Percentiles rank a stretch among this genome's conserved stretches.
Conservation (phyloP, 64 coral and sea anemone genomes). For the Platygyra sinensis region DNA sequence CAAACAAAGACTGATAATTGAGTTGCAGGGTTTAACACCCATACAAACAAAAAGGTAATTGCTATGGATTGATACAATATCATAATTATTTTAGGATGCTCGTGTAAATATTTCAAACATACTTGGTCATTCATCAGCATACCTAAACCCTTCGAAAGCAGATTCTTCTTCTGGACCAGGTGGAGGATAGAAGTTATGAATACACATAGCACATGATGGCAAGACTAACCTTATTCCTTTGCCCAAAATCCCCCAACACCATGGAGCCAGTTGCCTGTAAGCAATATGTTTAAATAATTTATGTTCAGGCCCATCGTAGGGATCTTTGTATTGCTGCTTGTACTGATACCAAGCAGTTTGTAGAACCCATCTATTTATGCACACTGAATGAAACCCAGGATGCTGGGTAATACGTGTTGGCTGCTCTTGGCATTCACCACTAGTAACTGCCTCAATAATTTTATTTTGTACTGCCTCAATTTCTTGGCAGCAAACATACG, state of each 20-base stretch:
- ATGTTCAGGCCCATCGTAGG: conserved; percentile 45
- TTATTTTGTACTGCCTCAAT: too few relatives aligned
- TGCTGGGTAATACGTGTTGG: conserved; percentile 49
- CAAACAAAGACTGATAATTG: too few relatives aligned
- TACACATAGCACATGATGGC: neutral
- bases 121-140: too few relatives aligned
- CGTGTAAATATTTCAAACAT: too few relatives aligned
- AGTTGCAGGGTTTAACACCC: too few relatives aligned
- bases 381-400: conserved; percentile 36
- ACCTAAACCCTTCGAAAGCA: too few relatives aligned
- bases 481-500: too few relatives aligned
- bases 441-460: neutral
- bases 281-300: conserved; percentile 41
- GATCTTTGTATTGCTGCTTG: conserved; percentile 41
- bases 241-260: conserved; percentile 33
- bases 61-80: too few relatives aligned
- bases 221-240: conserved; percentile 46
- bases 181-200: too few relatives aligned
- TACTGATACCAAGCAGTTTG: conserved; percentile 45
- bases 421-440: neutral
- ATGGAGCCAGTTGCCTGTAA: conserved; percentile 23
- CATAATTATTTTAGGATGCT: too few relatives aligned
- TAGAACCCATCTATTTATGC: conserved; percentile 44
- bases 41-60: too few relatives aligned
- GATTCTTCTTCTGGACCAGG: too few relatives aligned